Base-by-base conservation (phyloP, 1,140 invertebrate species). In the Steinernema feltiae region DNA sequence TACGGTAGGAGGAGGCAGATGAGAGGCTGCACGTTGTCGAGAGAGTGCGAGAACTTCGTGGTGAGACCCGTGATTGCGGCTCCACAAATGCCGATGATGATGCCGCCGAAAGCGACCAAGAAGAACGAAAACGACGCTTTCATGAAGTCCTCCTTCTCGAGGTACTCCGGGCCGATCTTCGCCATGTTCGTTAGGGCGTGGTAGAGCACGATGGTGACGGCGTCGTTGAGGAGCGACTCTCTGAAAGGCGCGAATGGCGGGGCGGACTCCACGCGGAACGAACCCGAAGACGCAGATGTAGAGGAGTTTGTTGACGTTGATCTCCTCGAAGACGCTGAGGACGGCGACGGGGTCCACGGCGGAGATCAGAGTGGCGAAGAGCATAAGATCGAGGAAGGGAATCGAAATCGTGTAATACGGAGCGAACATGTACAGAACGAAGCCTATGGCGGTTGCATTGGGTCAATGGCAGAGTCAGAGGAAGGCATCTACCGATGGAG, bases 251-350 rank as follows among this genome's bases (percentile, higher is more conserved):
- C n/a, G n/a, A n/a, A n/a, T n/a, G n/a, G n/a, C n/a, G n/a, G n/a
- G n/a, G n/a, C n/a, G n/a, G n/a, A n/a, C n/a, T n/a, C n/a, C n/a
- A n/a, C n/a, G n/a, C n/a, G n/a, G n/a, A n/a, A n/a, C n/a, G n/a
- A n/a, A n/a, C n/a, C n/a, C 95, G 90, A 98, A 97, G 0, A 98
- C 95, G 87, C 97, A 92, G 94, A 98, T 98, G 88, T 98, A 97
- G 0, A 98, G 88, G 1, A 98, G 92, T n/a, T 94, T 94, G 88
- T 97, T 80, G 71, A 82, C 77, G 74, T 82, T 80, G 15, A 82
- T 82, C 69, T 81, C 78, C 70, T 82, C 80, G 70, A 82, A 82
- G 1, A 82, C 75, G 70, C 15, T 18, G 46, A 82, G 76, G 12
- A 88, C 88, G 15, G 96, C 95, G 3, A 99, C 95, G 1, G 96